phyloP scores from a whole-genome alignment of 2,797 vertebrate species.

The Periparus ater region DNA sequence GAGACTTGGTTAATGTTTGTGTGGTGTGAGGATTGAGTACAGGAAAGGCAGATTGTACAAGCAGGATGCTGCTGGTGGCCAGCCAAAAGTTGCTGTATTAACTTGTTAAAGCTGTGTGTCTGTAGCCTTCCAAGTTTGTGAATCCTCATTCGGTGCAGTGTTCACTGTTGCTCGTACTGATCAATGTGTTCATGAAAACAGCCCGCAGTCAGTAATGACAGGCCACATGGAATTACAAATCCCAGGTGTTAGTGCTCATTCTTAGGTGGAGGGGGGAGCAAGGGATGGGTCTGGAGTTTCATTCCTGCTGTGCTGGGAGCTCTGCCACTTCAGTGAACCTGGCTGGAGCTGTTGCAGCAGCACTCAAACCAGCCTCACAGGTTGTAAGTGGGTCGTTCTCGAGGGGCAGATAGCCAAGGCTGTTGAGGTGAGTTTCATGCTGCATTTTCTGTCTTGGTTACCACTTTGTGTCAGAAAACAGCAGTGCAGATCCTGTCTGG shows the following conservation, averaged over 20 bases:
- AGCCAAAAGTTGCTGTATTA: background rate
- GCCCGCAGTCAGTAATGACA: background rate
- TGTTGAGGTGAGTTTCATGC: background rate
- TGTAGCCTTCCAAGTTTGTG: background rate
- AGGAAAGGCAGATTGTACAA: background rate
- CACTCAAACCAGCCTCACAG: background rate
- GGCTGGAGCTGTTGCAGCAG: background rate
- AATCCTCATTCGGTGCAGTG: background rate
- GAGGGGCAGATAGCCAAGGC: background rate
- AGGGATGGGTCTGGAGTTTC: background rate
- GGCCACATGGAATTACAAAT: background rate
- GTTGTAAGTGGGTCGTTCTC: fast-evolving
- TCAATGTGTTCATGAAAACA: background rate
- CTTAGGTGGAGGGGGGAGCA: background rate
- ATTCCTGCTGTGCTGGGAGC: background rate
- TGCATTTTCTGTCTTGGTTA: background rate
- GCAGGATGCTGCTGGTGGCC: background rate
- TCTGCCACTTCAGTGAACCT: background rate
- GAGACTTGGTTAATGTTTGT: background rate
- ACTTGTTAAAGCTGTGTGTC: background rate
- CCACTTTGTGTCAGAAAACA: background rate
- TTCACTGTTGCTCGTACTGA: background rate
- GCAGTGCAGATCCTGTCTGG: background rate
- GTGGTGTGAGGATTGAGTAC: background rate
- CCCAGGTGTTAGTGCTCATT: fast-evolving